Evolutionary conservation across 2,888 invertebrate genomes (phyloP), one percentile per base, ranked within the genome.

Genomic region (Epirrhoe alternata): DNA sequence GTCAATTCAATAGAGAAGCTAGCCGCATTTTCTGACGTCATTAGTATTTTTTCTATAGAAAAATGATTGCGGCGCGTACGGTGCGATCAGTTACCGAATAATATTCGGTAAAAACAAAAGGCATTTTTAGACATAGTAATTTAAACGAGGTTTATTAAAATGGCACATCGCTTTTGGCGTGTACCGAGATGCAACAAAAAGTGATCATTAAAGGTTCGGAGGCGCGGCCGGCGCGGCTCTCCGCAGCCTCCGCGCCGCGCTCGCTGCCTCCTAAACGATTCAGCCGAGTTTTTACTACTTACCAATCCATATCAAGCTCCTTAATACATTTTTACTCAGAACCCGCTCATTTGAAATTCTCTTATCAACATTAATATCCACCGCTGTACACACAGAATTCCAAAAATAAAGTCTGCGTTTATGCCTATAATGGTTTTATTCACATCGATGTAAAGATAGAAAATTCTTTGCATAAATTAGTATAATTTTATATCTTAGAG

Each of bases 171-270:
- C 86, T 77, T 70, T 47, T 83, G 70, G 31, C 76, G 30, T 77
- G 79, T 74, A 77, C 87, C 85, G 73, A 71, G 69, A 56, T 71
- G 72, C 79, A 86, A 91, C 89, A 92, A 92, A 92, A 92, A 92
- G 86, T 89, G 82, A 89, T 92, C 91, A 92, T 92, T 92, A 92
- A 90, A 90, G 89, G 87, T 80, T 87, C 82, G 83, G 87, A 89
- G 90, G 90, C 86, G 87, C 87, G 89, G 85, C 87, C 87, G 89
- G 85, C 87, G 87, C 64, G 84, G 14, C 6, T 5, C 14, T 5
- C 80, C 84, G 79, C 85, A 85, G 89, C 87, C 84, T 86, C 87
- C 85, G 85, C 81, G 78, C 84, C 80, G 80, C 81, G 77, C 33
- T 7, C 10, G 24, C 65, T 55, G 60, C 66, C 59, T 84, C 86